Percentiles rank a stretch among this genome's conserved stretches.
These are phyloP conservation scores for Coenobita brevimanus DNA, from an alignment of 1,140 invertebrate genomes.

Conservation along the genomic window DNA sequence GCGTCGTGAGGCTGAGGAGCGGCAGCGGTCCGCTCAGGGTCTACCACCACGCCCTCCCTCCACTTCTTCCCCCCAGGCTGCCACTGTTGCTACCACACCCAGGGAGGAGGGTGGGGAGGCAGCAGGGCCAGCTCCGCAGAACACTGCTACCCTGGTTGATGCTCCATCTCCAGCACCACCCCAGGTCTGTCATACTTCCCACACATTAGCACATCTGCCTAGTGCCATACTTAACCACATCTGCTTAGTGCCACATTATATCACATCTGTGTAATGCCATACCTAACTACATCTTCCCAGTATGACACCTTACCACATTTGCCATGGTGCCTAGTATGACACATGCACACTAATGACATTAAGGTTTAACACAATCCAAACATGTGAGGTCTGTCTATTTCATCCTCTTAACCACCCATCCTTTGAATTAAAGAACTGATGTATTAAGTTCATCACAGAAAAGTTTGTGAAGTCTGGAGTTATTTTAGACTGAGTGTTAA, in stretches of 20 bases:
- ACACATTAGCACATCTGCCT: background rate
- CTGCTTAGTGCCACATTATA: background rate
- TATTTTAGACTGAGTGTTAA: no score
- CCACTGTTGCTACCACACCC: background rate
- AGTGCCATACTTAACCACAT: background rate
- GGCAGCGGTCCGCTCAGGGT: conserved; percentile 53
- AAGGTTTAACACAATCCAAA: no score
- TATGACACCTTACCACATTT: no score
- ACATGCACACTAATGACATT: no score
- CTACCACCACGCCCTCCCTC: conserved; percentile 38
- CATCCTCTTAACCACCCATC: no score
- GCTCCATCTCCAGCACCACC: conserved; percentile 50
- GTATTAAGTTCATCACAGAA: no score
- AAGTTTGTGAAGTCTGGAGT: no score
- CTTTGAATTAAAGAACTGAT: no score
- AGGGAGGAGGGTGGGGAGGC: conserved; percentile 43
- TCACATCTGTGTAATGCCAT: background rate
- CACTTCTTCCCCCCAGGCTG: conserved; percentile 43
- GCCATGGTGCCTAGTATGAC: no score
- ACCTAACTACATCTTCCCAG: no score
- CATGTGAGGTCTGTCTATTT: no score
- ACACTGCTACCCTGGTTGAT: conserved; percentile 64
- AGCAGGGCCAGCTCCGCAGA: conserved; percentile 48
- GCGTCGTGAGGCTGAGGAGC: conserved; percentile 65
- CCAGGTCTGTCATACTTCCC: conserved; percentile 35